Percentiles rank a stretch among this genome's conserved stretches.
These are phyloP conservation scores for Zenarchopterus dispar DNA, from an alignment of 2,797 vertebrate genomes.

Conservation along the genomic window DNA sequence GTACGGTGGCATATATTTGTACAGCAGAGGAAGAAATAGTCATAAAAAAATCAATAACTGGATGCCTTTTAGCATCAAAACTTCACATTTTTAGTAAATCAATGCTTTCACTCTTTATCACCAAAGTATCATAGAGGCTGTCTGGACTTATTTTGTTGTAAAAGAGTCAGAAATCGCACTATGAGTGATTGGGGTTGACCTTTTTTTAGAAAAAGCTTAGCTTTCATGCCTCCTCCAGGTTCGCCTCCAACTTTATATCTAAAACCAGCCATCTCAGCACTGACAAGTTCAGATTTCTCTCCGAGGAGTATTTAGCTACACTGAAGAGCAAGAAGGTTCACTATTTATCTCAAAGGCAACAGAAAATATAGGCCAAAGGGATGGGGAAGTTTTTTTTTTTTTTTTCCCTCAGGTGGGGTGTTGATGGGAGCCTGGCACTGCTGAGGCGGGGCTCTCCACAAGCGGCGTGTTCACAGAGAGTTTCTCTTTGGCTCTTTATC, in stretches of 20 bases:
- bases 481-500: constrained; percentile 78
- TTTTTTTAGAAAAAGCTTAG: no score
- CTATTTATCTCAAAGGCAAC: neutral
- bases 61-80: no score
- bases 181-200: no score
- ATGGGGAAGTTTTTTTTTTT: constrained; percentile 7
- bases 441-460: constrained; percentile 49
- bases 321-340: neutral
- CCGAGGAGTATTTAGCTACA: neutral
- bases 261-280: no score
- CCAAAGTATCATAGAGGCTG: no score
- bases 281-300: neutral
- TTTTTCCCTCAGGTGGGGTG: constrained; percentile 10
- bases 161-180: no score
- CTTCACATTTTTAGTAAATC: no score
- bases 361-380: constrained; percentile 17
- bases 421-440: constrained; percentile 66
- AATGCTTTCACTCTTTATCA: no score
- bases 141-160: no score
- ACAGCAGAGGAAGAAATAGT: neutral
- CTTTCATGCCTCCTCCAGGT: no score
- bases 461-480: constrained; percentile 75
- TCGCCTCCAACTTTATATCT: no score
- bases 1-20: neutral
- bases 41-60: no score